phyloP scores from a whole-genome alignment of 2,888 invertebrate species.

The Phengaris arion region DNA sequence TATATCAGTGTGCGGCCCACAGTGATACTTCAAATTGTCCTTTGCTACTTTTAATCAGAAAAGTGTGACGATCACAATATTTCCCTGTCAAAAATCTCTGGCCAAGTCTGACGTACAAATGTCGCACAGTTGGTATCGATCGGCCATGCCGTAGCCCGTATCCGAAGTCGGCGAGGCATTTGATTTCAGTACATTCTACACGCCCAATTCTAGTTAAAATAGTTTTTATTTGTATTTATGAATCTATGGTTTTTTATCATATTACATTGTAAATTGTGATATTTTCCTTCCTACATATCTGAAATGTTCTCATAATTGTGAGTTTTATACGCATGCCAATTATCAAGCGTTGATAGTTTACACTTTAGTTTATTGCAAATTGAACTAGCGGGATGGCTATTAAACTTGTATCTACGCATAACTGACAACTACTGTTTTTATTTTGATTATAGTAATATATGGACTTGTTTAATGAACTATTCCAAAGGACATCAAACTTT shows the following conservation, averaged over 20 bases:
- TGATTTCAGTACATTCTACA: conserved; percentile 10
- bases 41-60: too few species aligned
- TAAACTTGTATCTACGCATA: too few species aligned
- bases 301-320: too few species aligned
- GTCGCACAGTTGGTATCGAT: conserved; percentile 26
- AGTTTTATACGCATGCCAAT: background rate
- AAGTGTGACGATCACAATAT: background rate
- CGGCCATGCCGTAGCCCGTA: background rate
- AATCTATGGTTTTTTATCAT: background rate
- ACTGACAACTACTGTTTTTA: too few species aligned
- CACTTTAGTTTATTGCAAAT: too few species aligned
- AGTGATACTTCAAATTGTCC: too few species aligned
- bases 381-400: too few species aligned
- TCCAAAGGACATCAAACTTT: too few species aligned
- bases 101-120: conserved; percentile 17
- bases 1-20: too few species aligned
- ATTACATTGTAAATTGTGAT: background rate
- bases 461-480: too few species aligned
- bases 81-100: background rate
- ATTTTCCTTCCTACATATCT: background rate
- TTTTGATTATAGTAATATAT: too few species aligned
- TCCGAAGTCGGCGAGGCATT: conserved; percentile 3
- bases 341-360: too few species aligned
- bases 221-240: background rate
- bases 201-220: background rate